These are phyloP conservation scores for Agapetus fuscipes DNA, from an alignment of 2,888 invertebrate genomes.

Conservation along the genomic window DNA sequence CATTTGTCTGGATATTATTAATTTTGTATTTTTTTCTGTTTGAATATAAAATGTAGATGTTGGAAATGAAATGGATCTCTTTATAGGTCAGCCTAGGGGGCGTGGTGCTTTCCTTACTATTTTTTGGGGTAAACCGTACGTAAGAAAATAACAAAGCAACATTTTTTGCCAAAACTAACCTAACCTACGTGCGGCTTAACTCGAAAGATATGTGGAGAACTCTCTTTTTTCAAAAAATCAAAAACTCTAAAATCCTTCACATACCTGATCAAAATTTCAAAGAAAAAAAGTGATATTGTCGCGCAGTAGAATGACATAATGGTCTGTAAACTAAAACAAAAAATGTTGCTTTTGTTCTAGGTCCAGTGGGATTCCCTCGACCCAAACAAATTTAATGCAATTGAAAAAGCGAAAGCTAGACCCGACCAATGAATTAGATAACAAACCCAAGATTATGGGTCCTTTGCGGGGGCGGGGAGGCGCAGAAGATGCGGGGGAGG, in stretches of 20 bases:
- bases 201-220: constrained; percentile 10
- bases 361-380: constrained; percentile 44
- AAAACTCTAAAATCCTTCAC: not conserved
- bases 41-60: no score
- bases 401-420: constrained; percentile 64
- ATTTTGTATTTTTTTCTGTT: no score
- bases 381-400: constrained; percentile 50
- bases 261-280: no score
- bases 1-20: no score
- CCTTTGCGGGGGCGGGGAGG: constrained; percentile 28
- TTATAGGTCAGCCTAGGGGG: no score
- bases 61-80: no score
- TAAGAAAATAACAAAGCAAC: constrained; percentile 21
- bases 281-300: no score
- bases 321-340: constrained; percentile 21
- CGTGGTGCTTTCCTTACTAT: no score
- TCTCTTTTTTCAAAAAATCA: not conserved
- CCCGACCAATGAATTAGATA: constrained; percentile 46
- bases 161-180: constrained; percentile 21
- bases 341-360: constrained; percentile 36
- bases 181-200: constrained; percentile 17
- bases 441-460: constrained; percentile 35
- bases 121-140: constrained; percentile 17
- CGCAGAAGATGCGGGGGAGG: constrained; percentile 40
- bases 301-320: constrained; percentile 7